Base-by-base conservation (phyloP, 2,888 invertebrate genomes). In the Cetonia aurata region DNA sequence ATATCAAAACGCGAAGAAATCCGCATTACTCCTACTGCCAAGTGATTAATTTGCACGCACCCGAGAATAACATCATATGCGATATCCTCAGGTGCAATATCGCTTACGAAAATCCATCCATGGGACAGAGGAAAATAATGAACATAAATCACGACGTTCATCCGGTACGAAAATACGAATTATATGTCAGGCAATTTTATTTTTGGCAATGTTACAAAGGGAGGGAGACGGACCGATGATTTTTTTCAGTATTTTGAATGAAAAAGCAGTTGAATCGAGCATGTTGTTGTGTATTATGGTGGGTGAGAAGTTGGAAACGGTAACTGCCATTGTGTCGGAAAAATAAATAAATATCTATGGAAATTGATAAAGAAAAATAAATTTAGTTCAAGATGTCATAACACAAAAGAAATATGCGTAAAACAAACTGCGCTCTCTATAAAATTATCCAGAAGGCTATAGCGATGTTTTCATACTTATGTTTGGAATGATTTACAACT, bases 251-350 rank as follows among this genome's bases (percentile, higher is more conserved):
- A 31, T 53, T 53, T 53, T 53, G 53, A 53, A 53, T 53, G 53
- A 53, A 53, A 53, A 8, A 53, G 31, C 53, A 53, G 53, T 33
- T 53, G 53, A 53, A 53, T 53, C 25, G 12, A 33, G 53, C 31
- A 44, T 10, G n/a, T 2, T 15, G 12, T 12, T 46, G 15, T 15
- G 46, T 25, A 25, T 25, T 25, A 1, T 25, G 25, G 25, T 25
- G 25, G 25, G 25, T 25, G 25, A 25, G 25, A 3, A 1, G 25
- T 25, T 25, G 25, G 25, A 25, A 25, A 25, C 25, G 25, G 25
- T 4, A 25, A 25, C 25, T 25, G 25, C 25, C 25, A 25, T 25
- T 25, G 25, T 25, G 1, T 25, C 25, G 25, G 4, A 25, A 25
- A 25, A 25, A 25, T 25, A 25, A 25, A 25, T 25, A 25, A 25